phyloP scores from a whole-genome alignment of 2,113 vertebrate species.

The Charadrius vociferus region DNA sequence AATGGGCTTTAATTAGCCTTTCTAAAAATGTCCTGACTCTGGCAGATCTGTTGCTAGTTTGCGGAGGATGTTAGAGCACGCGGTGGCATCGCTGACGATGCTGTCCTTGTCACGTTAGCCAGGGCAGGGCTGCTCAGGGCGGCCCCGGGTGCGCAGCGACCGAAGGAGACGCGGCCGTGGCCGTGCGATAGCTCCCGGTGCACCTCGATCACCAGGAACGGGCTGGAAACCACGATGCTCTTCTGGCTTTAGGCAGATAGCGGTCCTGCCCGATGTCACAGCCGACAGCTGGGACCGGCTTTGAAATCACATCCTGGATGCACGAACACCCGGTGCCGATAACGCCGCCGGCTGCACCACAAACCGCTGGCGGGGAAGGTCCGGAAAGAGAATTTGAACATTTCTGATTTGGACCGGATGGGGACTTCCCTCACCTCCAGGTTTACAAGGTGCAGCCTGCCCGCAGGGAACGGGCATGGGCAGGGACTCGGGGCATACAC shows the following conservation, averaged over 20 bases:
- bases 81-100: not conserved
- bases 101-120: not conserved
- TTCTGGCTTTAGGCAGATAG: not conserved
- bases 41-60: not conserved
- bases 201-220: not conserved
- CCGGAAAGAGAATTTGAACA: not conserved
- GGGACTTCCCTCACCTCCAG: not conserved
- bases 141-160: accelerated
- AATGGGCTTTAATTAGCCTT: conserved; percentile 50
- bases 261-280: not conserved
- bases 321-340: not conserved
- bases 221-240: not conserved
- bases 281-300: not conserved
- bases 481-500: accelerated
- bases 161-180: not conserved
- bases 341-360: accelerated
- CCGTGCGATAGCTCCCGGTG: accelerated
- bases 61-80: not conserved
- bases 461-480: too few species aligned
- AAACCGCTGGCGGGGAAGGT: not conserved
- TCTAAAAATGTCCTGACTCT: conserved; percentile 18
- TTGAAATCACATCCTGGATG: not conserved
- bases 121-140: not conserved
- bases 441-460: accelerated
- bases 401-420: accelerated